These are phyloP conservation scores for Lichenostomus cassidix DNA, from an alignment of 2,113 vertebrate species.

Conservation along the genomic window DNA sequence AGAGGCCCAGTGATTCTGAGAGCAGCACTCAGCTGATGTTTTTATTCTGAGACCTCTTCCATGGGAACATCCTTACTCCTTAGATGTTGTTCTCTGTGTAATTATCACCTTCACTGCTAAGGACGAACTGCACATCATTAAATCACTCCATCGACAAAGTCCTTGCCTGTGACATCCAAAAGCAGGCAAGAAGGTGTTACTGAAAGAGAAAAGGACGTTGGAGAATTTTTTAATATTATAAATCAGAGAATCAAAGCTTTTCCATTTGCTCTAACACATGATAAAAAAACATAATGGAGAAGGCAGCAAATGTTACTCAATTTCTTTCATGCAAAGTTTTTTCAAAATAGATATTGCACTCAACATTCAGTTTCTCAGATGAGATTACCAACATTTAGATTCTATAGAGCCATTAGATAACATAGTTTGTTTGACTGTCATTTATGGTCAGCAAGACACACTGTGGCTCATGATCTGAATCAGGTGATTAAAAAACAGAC, in stretches of 20 bases:
- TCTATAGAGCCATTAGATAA: neutral
- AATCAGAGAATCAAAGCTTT: neutral
- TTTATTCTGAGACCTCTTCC: constrained; percentile 34
- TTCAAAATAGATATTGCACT: neutral
- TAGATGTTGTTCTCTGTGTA: neutral
- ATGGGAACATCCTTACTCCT: neutral
- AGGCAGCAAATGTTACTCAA: neutral
- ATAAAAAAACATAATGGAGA: neutral
- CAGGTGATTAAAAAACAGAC: neutral
- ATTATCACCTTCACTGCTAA: constrained; percentile 58
- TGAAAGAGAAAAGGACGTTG: neutral
- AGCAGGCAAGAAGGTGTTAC: neutral
- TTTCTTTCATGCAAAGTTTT: neutral
- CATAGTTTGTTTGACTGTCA: neutral
- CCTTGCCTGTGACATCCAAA: constrained; percentile 29
- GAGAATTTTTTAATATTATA: neutral
- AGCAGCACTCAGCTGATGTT: constrained; percentile 7
- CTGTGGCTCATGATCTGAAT: neutral
- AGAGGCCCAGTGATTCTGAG: neutral
- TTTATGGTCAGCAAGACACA: neutral
- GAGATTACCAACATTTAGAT: neutral
- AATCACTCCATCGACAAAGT: constrained; percentile 55
- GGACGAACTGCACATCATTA: constrained; percentile 36
- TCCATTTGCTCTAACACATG: neutral
- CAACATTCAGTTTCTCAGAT: neutral